A percentile compares a stretch with the other conserved stretches of the same genome.
These are phyloP conservation scores for Danaus plexippus DNA, from an alignment of 1,140 invertebrate genomes.

Conservation along the genomic window DNA sequence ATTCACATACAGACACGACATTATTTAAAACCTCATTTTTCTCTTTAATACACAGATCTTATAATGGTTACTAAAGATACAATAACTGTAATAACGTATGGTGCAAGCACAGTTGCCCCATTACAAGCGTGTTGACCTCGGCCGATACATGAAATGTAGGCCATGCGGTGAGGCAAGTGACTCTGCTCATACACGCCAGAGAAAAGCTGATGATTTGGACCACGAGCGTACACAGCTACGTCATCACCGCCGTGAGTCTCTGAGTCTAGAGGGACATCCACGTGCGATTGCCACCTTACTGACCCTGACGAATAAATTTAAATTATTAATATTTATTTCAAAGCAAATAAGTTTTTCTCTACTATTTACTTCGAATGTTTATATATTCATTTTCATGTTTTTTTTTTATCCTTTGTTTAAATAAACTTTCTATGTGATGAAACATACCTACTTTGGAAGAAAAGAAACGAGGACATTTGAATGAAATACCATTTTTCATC, in stretches of 20 bases:
- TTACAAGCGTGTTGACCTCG: slow-evolving; percentile 32
- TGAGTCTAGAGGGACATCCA: slow-evolving; percentile 41
- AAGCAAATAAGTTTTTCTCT: too few species aligned
- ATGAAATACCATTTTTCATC: too few species aligned
- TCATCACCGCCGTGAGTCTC: slow-evolving; percentile 78
- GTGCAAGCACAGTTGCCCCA: slow-evolving; percentile 8
- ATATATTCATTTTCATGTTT: too few species aligned
- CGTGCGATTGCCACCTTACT: slow-evolving; percentile 50
- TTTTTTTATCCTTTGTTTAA: too few species aligned
- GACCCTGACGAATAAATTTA: slow-evolving; percentile 12
- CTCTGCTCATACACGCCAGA: slow-evolving; percentile 75
- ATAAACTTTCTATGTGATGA: too few species aligned
- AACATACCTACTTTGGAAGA: too few species aligned
- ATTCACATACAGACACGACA: too few species aligned
- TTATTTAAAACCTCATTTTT: too few species aligned
- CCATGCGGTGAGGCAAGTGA: slow-evolving; percentile 75
- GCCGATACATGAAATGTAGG: slow-evolving; percentile 64
- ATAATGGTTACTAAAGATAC: too few species aligned
- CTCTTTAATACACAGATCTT: too few species aligned
- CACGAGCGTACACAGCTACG: slow-evolving; percentile 75
- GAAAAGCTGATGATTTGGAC: slow-evolving; percentile 74
- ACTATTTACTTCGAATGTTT: too few species aligned
- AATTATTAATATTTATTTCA: background rate
- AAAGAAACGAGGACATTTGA: too few species aligned
- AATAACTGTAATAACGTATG: background rate